Conservation (phyloP, 1,140 invertebrate species). For the Macrotrachela quadricornifera region DNA sequence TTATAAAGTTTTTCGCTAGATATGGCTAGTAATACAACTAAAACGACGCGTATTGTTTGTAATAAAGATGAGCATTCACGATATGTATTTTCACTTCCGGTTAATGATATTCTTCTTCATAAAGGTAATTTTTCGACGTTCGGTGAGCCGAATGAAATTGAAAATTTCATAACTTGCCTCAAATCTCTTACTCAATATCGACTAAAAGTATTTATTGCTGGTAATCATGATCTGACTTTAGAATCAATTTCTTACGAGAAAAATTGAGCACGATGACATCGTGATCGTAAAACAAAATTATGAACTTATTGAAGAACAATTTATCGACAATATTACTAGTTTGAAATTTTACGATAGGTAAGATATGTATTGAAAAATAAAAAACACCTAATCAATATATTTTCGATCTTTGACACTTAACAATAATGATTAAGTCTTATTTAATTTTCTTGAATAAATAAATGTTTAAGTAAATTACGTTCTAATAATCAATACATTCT, state of each 20-base stretch:
- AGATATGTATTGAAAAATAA: constrained; percentile 43
- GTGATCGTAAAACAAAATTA: not conserved
- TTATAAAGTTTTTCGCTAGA: too few species aligned
- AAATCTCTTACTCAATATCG: constrained; percentile 47
- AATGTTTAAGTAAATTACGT: constrained; percentile 52
- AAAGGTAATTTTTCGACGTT: constrained; percentile 64
- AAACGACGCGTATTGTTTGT: not conserved
- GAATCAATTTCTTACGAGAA: not conserved
- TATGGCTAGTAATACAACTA: too few species aligned
- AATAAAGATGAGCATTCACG: not conserved
- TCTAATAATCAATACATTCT: constrained; percentile 31
- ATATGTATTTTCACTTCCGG: not conserved
- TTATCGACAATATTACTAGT: too few species aligned
- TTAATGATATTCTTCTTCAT: constrained; percentile 55
- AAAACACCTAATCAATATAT: constrained; percentile 61
- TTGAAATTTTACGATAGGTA: too few species aligned
- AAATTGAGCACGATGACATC: not conserved
- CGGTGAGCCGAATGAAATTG: constrained; percentile 49
- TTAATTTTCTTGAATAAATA: constrained; percentile 47
- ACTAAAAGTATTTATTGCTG: constrained; percentile 63
- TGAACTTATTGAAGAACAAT: constrained; percentile 1
- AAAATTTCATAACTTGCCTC: constrained; percentile 32
- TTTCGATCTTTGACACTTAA: constrained; percentile 37
- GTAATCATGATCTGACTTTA: constrained; percentile 52
- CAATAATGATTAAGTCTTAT: constrained; percentile 42